phyloP scores from a whole-genome alignment of 2,113 vertebrate genomes.

The Apistogramma diplotaenia region DNA sequence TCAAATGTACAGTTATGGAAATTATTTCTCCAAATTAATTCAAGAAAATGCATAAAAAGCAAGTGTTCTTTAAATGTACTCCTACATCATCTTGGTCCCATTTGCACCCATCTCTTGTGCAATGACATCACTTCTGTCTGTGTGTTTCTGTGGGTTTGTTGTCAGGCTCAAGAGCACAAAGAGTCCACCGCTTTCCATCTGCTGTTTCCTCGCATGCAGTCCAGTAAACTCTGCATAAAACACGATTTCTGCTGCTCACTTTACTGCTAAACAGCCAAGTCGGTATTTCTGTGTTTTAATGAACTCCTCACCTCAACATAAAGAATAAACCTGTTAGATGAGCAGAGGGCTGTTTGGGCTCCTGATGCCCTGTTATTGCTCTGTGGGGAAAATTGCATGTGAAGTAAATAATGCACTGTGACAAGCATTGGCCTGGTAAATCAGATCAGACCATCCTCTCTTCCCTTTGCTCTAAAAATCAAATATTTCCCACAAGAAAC shows the following conservation, averaged over 20 bases:
- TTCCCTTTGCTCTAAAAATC: conserved; percentile 24
- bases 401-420: conserved; percentile 3
- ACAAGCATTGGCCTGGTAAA: background rate
- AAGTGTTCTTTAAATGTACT: background rate
- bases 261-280: background rate
- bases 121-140: conserved; percentile 32
- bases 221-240: background rate
- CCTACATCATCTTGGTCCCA: background rate
- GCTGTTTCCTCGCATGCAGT: conserved; percentile 4
- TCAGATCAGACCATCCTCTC: background rate
- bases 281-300: background rate
- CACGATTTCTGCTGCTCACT: background rate
- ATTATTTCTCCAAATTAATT: background rate
- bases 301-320: background rate
- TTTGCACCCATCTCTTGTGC: conserved; percentile 1
- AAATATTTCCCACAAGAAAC: conserved; percentile 24
- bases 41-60: background rate
- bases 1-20: background rate
- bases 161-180: conserved; percentile 12
- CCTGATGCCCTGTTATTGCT: background rate
- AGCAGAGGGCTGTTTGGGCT: background rate
- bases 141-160: conserved; percentile 4
- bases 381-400: background rate
- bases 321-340: background rate
- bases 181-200: conserved; percentile 9